phyloP scores from a whole-genome alignment of 2,797 vertebrate genomes.

The Margarornis squamiger region DNA sequence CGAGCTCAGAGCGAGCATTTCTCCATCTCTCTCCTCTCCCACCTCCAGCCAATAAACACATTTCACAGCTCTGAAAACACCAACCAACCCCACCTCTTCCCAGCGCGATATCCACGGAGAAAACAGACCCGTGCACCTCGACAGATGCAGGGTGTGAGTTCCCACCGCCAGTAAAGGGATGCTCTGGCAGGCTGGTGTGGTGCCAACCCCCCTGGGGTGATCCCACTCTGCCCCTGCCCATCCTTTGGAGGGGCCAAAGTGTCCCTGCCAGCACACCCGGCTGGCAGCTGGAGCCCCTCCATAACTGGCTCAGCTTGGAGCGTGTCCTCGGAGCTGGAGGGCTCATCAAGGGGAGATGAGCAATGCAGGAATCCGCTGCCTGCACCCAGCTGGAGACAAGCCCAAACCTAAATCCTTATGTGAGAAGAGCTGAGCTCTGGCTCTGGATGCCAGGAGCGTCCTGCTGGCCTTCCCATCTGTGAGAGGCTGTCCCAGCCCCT shows the following conservation, averaged over 20 bases:
- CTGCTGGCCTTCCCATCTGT: not conserved
- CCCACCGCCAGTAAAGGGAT: rapidly evolving
- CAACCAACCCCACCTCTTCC: not conserved
- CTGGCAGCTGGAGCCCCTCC: not conserved
- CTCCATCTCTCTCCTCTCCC: not conserved
- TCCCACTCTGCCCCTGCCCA: not conserved
- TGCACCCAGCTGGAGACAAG: constrained; percentile 9
- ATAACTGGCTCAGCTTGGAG: not conserved
- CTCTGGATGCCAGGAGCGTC: not conserved
- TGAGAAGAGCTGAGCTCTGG: not conserved
- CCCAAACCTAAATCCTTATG: constrained; percentile 12
- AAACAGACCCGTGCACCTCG: rapidly evolving
- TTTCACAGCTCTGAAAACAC: not conserved
- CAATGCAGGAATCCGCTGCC: not conserved
- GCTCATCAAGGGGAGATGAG: not conserved
- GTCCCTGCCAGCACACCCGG: not conserved
- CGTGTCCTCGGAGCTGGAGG: not conserved
- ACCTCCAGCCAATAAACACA: rapidly evolving
- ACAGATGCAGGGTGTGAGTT: rapidly evolving
- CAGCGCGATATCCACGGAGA: not conserved
- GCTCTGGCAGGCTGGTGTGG: not conserved
- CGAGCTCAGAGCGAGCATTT: rapidly evolving
- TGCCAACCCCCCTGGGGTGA: not conserved
- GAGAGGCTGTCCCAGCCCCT: not conserved
- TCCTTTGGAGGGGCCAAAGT: not conserved